A percentile compares a stretch with the other conserved stretches of the same genome.
These are phyloP conservation scores for Drosophila erecta DNA, from an alignment of 1,140 invertebrate genomes.

Conservation along the genomic window DNA sequence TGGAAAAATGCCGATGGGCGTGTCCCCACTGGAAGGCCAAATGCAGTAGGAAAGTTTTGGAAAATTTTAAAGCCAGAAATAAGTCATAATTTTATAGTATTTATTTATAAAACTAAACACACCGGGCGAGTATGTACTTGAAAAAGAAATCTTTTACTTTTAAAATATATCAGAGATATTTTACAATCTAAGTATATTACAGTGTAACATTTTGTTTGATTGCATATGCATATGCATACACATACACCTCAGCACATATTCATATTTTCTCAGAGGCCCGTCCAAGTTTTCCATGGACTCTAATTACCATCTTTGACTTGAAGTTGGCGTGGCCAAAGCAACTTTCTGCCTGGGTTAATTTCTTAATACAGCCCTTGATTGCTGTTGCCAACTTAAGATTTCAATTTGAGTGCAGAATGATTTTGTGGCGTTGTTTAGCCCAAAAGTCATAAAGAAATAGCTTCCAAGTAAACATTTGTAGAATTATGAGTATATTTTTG, in stretches of 20 bases:
- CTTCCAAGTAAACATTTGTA: not conserved
- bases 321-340: conserved; percentile 37
- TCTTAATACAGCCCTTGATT: conserved; percentile 60
- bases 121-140: too few relatives aligned
- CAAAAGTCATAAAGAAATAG: not conserved
- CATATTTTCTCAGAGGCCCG: conserved; percentile 22
- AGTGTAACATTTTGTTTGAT: conserved; percentile 19
- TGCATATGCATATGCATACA: conserved; percentile 19
- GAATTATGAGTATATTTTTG: not conserved
- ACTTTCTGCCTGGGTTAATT: conserved; percentile 61
- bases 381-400: conserved; percentile 15
- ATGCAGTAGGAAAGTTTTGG: conserved; percentile 13
- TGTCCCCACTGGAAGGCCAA: conserved; percentile 24
- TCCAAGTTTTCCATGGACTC: conserved; percentile 59
- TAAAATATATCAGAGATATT: not conserved
- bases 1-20: conserved; percentile 60
- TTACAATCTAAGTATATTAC: not conserved
- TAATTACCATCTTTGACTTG: conserved; percentile 64
- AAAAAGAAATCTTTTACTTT: too few relatives aligned
- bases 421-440: conserved; percentile 1
- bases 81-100: not conserved
- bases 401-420: conserved; percentile 1
- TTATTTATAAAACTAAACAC: not conserved
- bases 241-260: conserved; percentile 21
- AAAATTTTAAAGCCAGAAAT: not conserved